Conservation (phyloP, 1,140 invertebrate species). For the Elymnias hypermnestra region DNA sequence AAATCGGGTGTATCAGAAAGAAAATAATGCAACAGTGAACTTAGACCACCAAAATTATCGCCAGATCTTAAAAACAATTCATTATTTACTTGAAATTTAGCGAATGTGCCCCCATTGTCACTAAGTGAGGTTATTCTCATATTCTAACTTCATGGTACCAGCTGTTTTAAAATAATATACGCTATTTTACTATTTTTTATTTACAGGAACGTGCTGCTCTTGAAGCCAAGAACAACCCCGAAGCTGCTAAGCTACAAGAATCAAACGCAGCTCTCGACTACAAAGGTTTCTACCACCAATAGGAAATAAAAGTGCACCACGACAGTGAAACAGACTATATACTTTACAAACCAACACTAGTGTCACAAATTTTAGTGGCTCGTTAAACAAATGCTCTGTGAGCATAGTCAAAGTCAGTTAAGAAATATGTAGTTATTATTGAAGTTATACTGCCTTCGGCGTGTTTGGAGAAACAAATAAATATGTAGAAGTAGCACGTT, state of each 20-base stretch:
- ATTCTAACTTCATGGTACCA: not conserved
- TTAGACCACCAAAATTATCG: too few species aligned
- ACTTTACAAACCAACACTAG: slow-evolving; percentile 11
- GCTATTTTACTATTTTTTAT: slow-evolving; percentile 7
- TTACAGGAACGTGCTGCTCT: slow-evolving; percentile 71
- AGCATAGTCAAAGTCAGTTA: slow-evolving; percentile 20
- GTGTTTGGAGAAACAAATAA: too few species aligned
- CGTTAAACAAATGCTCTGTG: slow-evolving; percentile 19
- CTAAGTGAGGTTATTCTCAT: too few species aligned
- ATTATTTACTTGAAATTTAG: too few species aligned
- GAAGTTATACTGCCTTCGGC: not conserved
- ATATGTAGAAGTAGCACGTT: too few species aligned
- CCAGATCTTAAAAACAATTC: too few species aligned
- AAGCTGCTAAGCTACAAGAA: slow-evolving; percentile 70
- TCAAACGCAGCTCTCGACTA: slow-evolving; percentile 75
- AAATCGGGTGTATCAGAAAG: too few species aligned
- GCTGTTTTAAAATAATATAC: too few species aligned
- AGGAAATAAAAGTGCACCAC: slow-evolving; percentile 36
- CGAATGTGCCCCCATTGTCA: too few species aligned
- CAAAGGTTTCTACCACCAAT: slow-evolving; percentile 76
- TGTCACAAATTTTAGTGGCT: slow-evolving; percentile 10
- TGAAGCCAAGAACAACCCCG: slow-evolving; percentile 76
- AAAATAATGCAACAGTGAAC: too few species aligned
- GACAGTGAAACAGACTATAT: slow-evolving; percentile 16
- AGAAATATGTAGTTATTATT: slow-evolving; percentile 10